Evolutionary conservation across 2,888 invertebrate species (phyloP), one percentile per base, ranked within the genome.

Genomic region (Caenorhabditis japonica): DNA sequence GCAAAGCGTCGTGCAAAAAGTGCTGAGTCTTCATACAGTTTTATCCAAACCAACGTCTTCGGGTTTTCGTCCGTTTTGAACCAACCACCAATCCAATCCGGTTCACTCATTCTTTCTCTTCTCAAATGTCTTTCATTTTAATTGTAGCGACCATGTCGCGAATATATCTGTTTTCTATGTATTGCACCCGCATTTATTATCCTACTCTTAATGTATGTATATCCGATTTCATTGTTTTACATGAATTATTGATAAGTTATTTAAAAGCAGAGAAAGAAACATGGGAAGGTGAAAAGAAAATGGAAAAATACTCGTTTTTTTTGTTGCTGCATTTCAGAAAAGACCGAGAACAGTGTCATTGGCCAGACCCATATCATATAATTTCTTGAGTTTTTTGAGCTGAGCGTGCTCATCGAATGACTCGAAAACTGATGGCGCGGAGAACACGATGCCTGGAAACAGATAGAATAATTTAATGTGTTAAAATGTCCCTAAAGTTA

Each of bases 361-460:
- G 34, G 68, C 66, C 4, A 74, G 69, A 62, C 74, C 74, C 74
- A 74, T 74, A 53, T 80, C 74, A 39, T 78, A 80, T 19, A 80
- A 60, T 43, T 69, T 55, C 23, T 72, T 76, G 21, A 80, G 52
- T 53, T 70, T 56, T 38, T 66, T 53, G 41, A 80, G 73, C 41
- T 72, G 69, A 34, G 70, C 70, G 23, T 78, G 56, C 64, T 88
- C 87, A 64, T 88, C 87, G 27, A 88, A 85, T 53, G 77, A 86
- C 61, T 88, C 87, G 70, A 89, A 87, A n/a, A 89, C 88, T 74
- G 88, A 85, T 2, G 89, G 90, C 1, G 89, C 89, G 53, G 88
- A 87, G 59, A 89, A 81, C 46, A 89, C 84, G 56, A 89, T 89
- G 58, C 88, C 79, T 74, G 58, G 52, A 75, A 55, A 25, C 88